Evolutionary conservation across 1,140 invertebrate genomes (phyloP), one percentile per base, ranked within the genome.

Genomic region (Solenopsis fugax): DNA sequence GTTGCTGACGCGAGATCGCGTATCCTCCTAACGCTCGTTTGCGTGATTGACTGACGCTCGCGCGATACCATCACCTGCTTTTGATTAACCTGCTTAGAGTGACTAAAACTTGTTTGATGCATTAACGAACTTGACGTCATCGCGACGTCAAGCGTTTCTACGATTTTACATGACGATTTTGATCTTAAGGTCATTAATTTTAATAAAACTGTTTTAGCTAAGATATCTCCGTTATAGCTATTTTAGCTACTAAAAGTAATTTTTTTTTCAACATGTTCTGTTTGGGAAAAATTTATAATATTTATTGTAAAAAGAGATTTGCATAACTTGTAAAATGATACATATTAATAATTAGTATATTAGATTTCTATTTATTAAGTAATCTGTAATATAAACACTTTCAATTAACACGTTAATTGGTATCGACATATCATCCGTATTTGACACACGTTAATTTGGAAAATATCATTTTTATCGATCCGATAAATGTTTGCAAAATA

Each of bases 71-170:
- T 54, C 58, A 16, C 10, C 24, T 12, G 24, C n/a, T 52, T 52
- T 9, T 50, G 5, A 73, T 73, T 69, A 50, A 24, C 52, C 54
- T 34, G 24, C 37, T 73, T 50, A 58, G 24, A 52, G 9, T 13
- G 7, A 4, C 21, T 29, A 71, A 62, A 48, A 60, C 41, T 75
- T 75, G 37, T 24, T 81, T 58, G 52, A 54, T 12, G 16, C 34
- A 48, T 56, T 81, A 58, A 81, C 21, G 6, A 81, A 50, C 29
- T 71, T 71, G 6, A n/a, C 21, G 21, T 80, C 13, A n/a, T 50
- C 58, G 13, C 29, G 29, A 29, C 0, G 21, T 10, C 77, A n/a
- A 56, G 37, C 16, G 37, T 10, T 71, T n/a, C 10, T n/a, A 18
- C 52, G 18, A 58, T 45, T 29, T 45, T 21, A 37, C 41, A 7